Base-by-base conservation (phyloP, 2,113 vertebrate genomes). In the Anseranas semipalmata region DNA sequence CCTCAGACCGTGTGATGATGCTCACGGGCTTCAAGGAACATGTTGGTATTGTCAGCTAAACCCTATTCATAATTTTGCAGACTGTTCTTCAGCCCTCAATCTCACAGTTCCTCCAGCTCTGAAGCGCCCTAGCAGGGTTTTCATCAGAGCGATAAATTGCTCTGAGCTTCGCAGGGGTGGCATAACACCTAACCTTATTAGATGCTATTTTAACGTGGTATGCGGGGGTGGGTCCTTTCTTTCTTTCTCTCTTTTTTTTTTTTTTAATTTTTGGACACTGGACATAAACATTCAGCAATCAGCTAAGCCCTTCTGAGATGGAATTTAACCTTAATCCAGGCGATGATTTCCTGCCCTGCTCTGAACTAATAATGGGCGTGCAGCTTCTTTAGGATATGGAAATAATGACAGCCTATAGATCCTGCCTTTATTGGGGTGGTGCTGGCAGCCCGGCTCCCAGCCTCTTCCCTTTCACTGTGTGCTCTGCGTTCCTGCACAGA, bases 71-170 rank as follows among this genome's bases (percentile, higher is more conserved):
- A 96, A 98, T 96, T 94, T 94, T 62, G 66, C 94, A 96, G 93
- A 1, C 87, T 94, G 78, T 85, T 62, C 76, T 93, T 92, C 97
- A 97, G 89, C 96, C 95, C 95, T 94, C 95, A 96, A 92, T 97
- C 97, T 97, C 97, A 76, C 97, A 90, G 94, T 98, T 91, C 75
- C 96, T 92, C 95, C 73, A 95, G 97, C 93, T 97, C 97, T 90
- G 91, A 63, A 95, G 89, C 58, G 81, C 63, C 78, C 86, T 74
- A 30, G 94, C 97, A 95, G 95, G 91, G 96, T 53, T 96, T 74
- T 90, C 95, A 33, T 96, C 67, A 7, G 62, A 87, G 89, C 52
- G 77, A 94, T 90, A 84, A 94, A 94, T 77, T 65, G 91, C 96
- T 97, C 56, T 58, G 60, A 65, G 96, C 95, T 95, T 89, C 1